Evolutionary conservation across 1,140 invertebrate species (phyloP).

Genomic region (Cepaea nemoralis): DNA sequence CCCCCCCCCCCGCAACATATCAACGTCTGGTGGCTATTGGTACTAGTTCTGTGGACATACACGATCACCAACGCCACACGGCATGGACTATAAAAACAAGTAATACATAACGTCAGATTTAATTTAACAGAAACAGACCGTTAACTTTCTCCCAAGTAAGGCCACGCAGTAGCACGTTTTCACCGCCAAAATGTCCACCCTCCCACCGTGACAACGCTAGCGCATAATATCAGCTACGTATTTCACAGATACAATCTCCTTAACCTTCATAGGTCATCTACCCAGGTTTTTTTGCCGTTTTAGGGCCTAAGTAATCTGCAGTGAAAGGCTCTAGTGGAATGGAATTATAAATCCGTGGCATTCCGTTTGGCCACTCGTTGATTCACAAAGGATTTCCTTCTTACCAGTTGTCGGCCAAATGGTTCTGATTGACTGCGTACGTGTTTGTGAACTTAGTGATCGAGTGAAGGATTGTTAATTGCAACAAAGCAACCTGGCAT

Average conservation of each 20-base stretch:
- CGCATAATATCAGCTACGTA: not conserved
- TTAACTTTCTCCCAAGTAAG: no score
- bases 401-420: not conserved
- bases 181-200: no score
- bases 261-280: slow-evolving; percentile 12
- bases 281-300: not conserved
- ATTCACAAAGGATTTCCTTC: not conserved
- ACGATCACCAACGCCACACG: no score
- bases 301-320: not conserved
- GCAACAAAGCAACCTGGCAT: not conserved
- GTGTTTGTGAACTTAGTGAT: not conserved
- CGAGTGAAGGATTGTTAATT: not conserved
- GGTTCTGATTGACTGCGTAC: not conserved
- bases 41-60: no score
- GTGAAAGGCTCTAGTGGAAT: not conserved
- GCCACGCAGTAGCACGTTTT: no score
- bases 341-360: not conserved
- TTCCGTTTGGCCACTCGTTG: not conserved
- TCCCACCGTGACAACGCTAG: no score
- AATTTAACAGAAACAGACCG: no score
- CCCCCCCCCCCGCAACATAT: no score
- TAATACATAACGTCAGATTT: no score
- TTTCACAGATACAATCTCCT: not conserved
- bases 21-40: no score
- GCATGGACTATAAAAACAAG: no score